Conservation (phyloP, 2,113 vertebrate species). For the Coptodon bakossiorum region DNA sequence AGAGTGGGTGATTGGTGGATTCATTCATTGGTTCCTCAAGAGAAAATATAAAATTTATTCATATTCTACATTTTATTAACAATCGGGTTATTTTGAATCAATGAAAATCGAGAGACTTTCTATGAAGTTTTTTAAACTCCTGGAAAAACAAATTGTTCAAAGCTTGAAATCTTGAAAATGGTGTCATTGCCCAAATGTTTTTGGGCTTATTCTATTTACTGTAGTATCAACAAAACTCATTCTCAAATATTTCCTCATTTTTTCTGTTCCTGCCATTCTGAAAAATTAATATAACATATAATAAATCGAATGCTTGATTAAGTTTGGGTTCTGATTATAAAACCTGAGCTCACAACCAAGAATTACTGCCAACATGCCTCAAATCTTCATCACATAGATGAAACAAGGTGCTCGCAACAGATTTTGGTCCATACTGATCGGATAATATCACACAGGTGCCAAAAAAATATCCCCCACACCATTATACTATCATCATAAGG, state of each 20-base stretch:
- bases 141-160: neutral
- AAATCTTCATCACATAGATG: neutral
- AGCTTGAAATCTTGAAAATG: neutral
- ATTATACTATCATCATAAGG: neutral
- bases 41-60: neutral
- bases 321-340: neutral
- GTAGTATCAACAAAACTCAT: neutral
- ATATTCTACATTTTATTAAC: neutral
- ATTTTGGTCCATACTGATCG: neutral
- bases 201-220: neutral
- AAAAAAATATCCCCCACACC: neutral
- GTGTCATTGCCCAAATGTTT: neutral
- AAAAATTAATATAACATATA: neutral
- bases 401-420: neutral
- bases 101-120: neutral
- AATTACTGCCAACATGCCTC: neutral
- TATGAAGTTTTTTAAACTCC: neutral
- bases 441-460: neutral
- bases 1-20: neutral
- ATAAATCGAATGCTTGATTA: neutral
- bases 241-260: neutral
- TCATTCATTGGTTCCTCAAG: neutral
- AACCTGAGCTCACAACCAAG: neutral
- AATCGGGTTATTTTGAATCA: neutral
- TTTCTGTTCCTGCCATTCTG: neutral